Percentiles rank a stretch among this genome's conserved stretches.
These are phyloP conservation scores for Sarcoramphus papa DNA, from an alignment of 2,797 vertebrate genomes.

Conservation along the genomic window DNA sequence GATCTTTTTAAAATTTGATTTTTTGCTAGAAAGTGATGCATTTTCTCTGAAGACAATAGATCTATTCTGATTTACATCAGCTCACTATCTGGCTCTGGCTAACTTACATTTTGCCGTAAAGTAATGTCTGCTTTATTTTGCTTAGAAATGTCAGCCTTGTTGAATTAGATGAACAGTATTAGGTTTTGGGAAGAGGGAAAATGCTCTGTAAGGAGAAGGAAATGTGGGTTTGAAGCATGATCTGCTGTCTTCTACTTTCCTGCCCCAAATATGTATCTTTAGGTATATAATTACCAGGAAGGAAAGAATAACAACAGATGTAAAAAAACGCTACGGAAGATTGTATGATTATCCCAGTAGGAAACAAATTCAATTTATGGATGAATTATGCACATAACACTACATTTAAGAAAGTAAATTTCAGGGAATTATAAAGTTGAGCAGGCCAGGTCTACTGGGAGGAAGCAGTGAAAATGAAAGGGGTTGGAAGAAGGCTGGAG, in stretches of 20 bases:
- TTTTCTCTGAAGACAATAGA: not conserved
- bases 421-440: constrained; percentile 21
- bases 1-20: not conserved
- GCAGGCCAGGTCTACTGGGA: constrained; percentile 14
- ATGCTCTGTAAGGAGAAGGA: not conserved
- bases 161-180: not conserved
- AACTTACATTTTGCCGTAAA: not conserved
- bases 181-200: not conserved
- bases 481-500: not conserved
- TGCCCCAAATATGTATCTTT: not conserved
- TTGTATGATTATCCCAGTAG: not conserved
- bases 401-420: constrained; percentile 49
- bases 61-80: not conserved
- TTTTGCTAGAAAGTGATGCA: not conserved
- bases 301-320: not conserved
- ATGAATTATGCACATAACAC: not conserved
- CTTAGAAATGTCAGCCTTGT: not conserved
- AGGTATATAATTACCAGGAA: not conserved
- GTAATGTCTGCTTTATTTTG: not conserved
- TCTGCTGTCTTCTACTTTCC: not conserved
- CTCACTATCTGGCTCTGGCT: not conserved
- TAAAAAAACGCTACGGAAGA: not conserved
- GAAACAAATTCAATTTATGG: constrained; percentile 1
- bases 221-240: not conserved
- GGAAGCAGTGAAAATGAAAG: constrained; percentile 40